These are phyloP conservation scores for Tetrax tetrax DNA, from an alignment of 2,113 vertebrate species.

Conservation along the genomic window DNA sequence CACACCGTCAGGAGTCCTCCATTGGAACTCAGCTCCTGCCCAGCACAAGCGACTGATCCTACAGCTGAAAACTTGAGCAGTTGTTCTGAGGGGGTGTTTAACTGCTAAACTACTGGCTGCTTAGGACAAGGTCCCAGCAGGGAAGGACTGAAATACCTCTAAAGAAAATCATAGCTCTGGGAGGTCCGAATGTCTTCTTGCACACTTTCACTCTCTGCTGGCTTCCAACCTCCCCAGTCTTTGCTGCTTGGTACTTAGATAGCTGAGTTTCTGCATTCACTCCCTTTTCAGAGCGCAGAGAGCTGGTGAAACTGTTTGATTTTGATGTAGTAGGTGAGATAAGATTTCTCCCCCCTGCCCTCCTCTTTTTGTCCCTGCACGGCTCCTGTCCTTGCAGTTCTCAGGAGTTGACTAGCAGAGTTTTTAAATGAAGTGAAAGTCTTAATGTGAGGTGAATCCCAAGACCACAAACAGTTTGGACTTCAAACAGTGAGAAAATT, in stretches of 20 bases:
- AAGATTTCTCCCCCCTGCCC: not conserved
- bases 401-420: conserved; percentile 29
- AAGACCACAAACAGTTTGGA: conserved; percentile 77
- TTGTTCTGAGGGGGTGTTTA: not conserved
- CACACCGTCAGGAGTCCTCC: not conserved
- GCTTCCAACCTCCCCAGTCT: not conserved
- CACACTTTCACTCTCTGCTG: not conserved
- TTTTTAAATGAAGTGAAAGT: conserved; percentile 53
- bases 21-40: not conserved
- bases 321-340: not conserved
- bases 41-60: not conserved
- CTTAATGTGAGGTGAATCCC: conserved; percentile 77
- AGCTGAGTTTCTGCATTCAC: not conserved
- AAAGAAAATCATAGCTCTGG: conserved; percentile 23
- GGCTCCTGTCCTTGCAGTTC: not conserved
- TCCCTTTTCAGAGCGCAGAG: not conserved
- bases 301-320: not conserved
- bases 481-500: conserved; percentile 80
- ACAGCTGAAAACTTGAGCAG: not conserved
- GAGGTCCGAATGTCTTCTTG: not conserved
- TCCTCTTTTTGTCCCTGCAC: not conserved
- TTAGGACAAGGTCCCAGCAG: conserved; percentile 56
- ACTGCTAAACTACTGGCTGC: not conserved
- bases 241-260: conserved; percentile 2
- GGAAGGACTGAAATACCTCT: conserved; percentile 40